Evolutionary conservation across 2,797 vertebrate genomes (phyloP).

Genomic region (Coilia nasus): DNA sequence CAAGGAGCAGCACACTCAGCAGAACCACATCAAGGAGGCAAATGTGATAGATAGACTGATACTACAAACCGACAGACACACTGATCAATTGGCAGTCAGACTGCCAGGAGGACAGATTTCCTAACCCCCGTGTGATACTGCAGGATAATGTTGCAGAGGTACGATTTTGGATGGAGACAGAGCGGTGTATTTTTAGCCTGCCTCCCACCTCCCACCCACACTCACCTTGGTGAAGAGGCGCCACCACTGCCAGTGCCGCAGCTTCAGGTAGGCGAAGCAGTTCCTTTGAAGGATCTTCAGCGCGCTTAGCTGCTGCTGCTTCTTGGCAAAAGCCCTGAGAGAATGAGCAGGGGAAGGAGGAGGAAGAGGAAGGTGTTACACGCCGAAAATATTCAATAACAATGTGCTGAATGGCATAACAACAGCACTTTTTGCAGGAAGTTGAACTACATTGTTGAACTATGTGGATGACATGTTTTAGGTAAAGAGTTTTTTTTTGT

Average conservation of each 20-base stretch:
- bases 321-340: conserved; percentile 91
- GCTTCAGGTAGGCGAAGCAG: conserved; percentile 93
- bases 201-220: not conserved
- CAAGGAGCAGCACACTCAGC: not conserved
- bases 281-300: conserved; percentile 96
- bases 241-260: conserved; percentile 99
- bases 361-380: not conserved
- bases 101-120: not conserved
- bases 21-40: too few species aligned
- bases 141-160: not conserved
- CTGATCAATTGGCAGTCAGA: not conserved
- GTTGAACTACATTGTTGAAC: too few species aligned
- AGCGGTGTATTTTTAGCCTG: not conserved
- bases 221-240: conserved; percentile 96
- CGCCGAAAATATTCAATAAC: not conserved
- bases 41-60: not conserved
- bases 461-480: too few species aligned
- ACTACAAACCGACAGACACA: not conserved
- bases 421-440: too few species aligned
- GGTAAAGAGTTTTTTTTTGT: too few species aligned
- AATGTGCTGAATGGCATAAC: not conserved
- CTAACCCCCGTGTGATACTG: not conserved
- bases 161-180: not conserved
- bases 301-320: conserved; percentile 95
- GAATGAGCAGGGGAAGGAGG: not conserved